phyloP scores from a whole-genome alignment of 1,140 invertebrate genomes.

The Thaumatotibia leucotreta region DNA sequence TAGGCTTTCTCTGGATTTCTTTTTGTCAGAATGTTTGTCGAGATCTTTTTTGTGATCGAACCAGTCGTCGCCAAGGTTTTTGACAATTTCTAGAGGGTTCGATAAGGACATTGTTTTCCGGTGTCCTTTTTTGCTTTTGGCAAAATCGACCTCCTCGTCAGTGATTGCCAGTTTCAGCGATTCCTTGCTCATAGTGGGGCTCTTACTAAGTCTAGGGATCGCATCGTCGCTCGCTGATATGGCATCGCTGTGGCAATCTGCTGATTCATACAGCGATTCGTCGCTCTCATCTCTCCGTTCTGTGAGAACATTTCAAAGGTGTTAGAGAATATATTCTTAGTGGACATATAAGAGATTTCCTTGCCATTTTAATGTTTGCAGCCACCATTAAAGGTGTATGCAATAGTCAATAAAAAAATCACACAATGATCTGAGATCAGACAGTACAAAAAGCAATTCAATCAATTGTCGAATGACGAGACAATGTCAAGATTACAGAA shows the following conservation, averaged over 20 bases:
- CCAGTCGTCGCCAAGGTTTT: conserved; percentile 67
- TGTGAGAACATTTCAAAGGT: conserved; percentile 30
- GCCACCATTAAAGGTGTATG: not conserved
- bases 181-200: conserved; percentile 68
- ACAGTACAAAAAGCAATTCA: conserved; percentile 21
- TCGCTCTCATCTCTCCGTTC: conserved; percentile 69
- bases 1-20: conserved; percentile 68
- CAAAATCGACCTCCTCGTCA: conserved; percentile 60
- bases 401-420: conserved; percentile 14
- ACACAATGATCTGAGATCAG: conserved; percentile 21
- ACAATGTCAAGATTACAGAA: conserved; percentile 19
- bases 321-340: not conserved
- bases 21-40: conserved; percentile 67
- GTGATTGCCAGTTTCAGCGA: conserved; percentile 63
- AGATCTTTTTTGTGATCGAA: conserved; percentile 63
- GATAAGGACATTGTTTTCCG: conserved; percentile 89
- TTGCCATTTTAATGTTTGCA: conserved; percentile 27
- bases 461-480: conserved; percentile 18
- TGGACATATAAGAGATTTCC: conserved; percentile 18
- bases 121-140: conserved; percentile 64
- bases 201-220: conserved; percentile 51
- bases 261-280: conserved; percentile 67
- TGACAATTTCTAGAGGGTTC: conserved; percentile 82
- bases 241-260: conserved; percentile 64
- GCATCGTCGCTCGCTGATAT: conserved; percentile 71